phyloP scores from a whole-genome alignment of 1,140 invertebrate genomes.

The Holotrichia oblita region DNA sequence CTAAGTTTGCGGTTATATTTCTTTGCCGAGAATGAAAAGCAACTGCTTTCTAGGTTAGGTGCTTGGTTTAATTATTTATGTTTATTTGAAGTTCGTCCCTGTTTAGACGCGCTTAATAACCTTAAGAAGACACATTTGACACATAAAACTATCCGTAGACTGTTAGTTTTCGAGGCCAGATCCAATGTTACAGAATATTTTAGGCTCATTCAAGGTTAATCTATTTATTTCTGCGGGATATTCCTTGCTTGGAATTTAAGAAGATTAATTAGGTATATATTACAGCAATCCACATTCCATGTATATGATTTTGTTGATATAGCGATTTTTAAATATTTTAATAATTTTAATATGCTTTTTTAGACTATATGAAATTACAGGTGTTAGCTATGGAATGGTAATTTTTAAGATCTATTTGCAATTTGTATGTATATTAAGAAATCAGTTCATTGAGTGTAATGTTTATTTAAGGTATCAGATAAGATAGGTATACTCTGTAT shows the following conservation, averaged over 20 bases:
- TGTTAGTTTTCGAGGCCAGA: conserved; percentile 15
- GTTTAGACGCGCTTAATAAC: conserved; percentile 18
- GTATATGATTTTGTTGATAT: no score
- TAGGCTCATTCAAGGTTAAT: conserved; percentile 31
- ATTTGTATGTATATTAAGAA: no score
- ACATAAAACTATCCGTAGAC: conserved; percentile 16
- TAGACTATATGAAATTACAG: no score
- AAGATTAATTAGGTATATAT: no score
- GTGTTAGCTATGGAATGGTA: no score
- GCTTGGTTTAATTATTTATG: conserved; percentile 17
- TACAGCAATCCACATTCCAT: no score
- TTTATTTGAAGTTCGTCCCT: conserved; percentile 18
- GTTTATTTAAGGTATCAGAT: no score
- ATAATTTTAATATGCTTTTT: no score
- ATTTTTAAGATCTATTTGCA: no score
- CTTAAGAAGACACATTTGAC: conserved; percentile 25
- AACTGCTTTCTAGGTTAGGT: conserved; percentile 18
- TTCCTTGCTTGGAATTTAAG: no score
- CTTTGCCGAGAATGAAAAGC: neutral
- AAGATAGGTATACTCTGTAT: no score
- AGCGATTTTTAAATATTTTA: neutral
- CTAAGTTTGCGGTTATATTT: neutral
- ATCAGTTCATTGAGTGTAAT: no score
- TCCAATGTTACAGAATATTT: conserved; percentile 39
- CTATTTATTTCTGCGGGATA: conserved; percentile 20